Base-by-base conservation (phyloP, 2,797 vertebrate species). In the Coranthus polyacanthus region DNA sequence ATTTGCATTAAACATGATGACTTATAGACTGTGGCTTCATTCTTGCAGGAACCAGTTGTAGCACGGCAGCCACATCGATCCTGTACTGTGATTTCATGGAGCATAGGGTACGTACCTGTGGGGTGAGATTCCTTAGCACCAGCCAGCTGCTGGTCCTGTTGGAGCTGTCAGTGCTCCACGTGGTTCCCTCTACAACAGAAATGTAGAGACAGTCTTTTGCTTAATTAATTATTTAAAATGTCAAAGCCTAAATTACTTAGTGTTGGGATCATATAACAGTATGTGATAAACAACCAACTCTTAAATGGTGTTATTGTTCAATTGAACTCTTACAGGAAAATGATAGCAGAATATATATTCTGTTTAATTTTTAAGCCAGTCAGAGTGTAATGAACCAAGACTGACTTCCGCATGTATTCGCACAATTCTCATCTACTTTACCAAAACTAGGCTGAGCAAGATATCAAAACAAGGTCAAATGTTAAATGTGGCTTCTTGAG, bases 121-220 rank as follows among this genome's bases (percentile, higher is more conserved):
- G 98, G 0, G 98, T 99, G 86, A 99, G 96, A 91, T 99, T 99
- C 78, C 97, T 95, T 81, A 99, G 94, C 66, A 99, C 98, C 85
- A 99, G 95, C 97, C 97, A 99, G 94, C 96, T 99, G 93, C 96
- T 98, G 82, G 96, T 96, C 87, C 98, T 96, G 91, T 92, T 97
- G 88, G 97, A 95, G 94, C 94, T 95, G 92, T 98, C 97, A 21
- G 97, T 97, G 73, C 98, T 99, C 98, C 98, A 99, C 3, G 98
- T 96, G 82, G 96, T 96, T 92, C 95, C 97, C 94, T 89, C 88
- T 93, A 84, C 1, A 63, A 82, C 5, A 74, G 2, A 63, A 50
- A 77, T 11, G 4, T 2, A 45, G 2, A 64, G 9, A 45, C 15
- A 45, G 43, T 45, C 43, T 8, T 32, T 32, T 32, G 29, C 10